Evolutionary conservation across 2,888 invertebrate species (phyloP), one percentile per base, ranked within the genome.

Genomic region (Cephus pygmeus): DNA sequence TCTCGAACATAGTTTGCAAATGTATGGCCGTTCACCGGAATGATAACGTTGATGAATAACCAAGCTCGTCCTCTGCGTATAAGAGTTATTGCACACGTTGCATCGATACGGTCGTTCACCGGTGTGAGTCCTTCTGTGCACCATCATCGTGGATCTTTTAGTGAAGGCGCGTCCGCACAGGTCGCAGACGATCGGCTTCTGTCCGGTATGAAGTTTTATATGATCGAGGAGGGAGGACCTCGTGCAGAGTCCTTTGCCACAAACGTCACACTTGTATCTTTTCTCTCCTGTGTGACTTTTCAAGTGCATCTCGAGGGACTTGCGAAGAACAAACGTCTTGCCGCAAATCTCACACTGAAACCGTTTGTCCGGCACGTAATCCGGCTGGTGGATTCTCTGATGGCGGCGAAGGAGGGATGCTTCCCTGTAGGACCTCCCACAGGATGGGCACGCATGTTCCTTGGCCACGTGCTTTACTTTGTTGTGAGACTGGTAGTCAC

Each of bases 341-440:
- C 90, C 91, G 79, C 92, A 92, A 4, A 91, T 90, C 76, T 91
- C 90, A 81, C 92, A 92, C 80, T 91, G 90, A 81, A 92, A 90
- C 11, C 88, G 88, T 82, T 91, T 91, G 23, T 78, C 76, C 15
- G 75, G 75, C 15, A 76, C 34, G 34, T 78, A 78, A 73, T 78
- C 73, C 11, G 78, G 78, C 36, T 78, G 31, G 69, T 78, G 78
- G 6, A 76, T 56, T 35, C n/a, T 78, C 11, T 33, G 11, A n/a
- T 78, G 78, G 36, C 75, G 69, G 1, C 56, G 15, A 4, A 78
- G 78, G 11, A 30, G 33, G 11, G 12, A 75, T 23, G 56, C 56
- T 2, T 40, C 56, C 12, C 76, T 31, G 34, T 71, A 78, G 15
- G 56, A n/a, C 34, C 75, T 75, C 3, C 68, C 71, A n/a, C 78